Evolutionary conservation across 1,140 invertebrate species (phyloP).

Genomic region (Phocides pigmalion): DNA sequence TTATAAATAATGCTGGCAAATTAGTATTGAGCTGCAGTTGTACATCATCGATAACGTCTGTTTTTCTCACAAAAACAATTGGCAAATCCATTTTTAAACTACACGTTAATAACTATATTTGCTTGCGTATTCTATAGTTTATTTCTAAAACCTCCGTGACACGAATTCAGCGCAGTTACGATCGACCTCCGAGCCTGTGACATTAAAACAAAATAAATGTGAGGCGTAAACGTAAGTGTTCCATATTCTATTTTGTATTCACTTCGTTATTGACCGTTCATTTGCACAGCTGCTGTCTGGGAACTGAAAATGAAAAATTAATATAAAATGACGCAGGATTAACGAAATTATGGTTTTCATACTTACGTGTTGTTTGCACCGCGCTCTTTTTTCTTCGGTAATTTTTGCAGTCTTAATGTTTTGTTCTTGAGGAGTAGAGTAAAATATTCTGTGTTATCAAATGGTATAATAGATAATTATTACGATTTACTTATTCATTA

Average conservation of each 20-base stretch:
- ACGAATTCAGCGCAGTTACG: conserved; percentile 42
- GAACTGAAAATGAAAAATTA: conserved; percentile 14
- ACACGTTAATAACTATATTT: neutral
- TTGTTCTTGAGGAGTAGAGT: no score
- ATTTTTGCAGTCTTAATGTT: no score
- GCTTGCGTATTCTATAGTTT: neutral
- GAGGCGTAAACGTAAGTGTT: conserved; percentile 46
- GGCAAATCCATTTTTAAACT: no score
- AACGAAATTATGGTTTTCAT: conserved; percentile 11
- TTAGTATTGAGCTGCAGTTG: no score
- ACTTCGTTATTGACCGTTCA: conserved; percentile 35
- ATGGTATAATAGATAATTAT: no score
- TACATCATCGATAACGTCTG: no score
- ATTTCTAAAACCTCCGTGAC: conserved; percentile 44
- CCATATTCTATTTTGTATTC: conserved; percentile 45
- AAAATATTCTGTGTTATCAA: no score
- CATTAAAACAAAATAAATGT: conserved; percentile 50
- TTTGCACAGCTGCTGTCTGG: conserved; percentile 56
- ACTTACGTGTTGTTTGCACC: no score
- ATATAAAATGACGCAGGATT: conserved; percentile 8
- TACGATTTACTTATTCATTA: no score
- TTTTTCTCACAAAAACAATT: no score
- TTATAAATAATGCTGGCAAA: no score
- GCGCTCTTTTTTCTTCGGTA: no score
- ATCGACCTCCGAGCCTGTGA: conserved; percentile 38